phyloP scores from a whole-genome alignment of 1,140 invertebrate species.

The Drosophila bifasciata region DNA sequence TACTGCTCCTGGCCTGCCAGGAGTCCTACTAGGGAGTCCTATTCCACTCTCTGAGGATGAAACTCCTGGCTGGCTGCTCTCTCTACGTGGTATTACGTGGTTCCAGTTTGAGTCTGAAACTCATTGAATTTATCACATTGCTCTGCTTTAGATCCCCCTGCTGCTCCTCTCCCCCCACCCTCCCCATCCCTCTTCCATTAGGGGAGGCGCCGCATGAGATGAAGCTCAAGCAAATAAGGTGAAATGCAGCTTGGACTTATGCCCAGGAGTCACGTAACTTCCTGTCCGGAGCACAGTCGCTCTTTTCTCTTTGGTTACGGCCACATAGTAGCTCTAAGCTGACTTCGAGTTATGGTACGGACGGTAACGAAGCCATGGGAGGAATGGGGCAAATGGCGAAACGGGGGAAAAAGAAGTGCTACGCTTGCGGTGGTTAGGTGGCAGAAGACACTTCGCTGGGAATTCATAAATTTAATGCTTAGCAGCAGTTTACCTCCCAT shows the following conservation, averaged over 20 bases:
- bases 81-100: conserved; percentile 6
- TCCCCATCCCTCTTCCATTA: too few species aligned
- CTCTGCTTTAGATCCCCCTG: background rate
- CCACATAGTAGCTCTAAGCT: conserved; percentile 33
- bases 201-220: conserved; percentile 1
- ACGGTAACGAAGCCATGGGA: background rate
- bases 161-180: too few species aligned
- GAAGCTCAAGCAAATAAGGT: conserved; percentile 53
- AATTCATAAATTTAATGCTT: conserved; percentile 81
- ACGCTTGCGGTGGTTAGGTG: too few species aligned
- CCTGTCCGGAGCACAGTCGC: conserved; percentile 49
- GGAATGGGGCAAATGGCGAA: too few species aligned
- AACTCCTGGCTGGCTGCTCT: too few species aligned
- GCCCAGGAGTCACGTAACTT: conserved; percentile 80
- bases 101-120: too few species aligned
- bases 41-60: too few species aligned
- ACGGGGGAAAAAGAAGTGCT: background rate
- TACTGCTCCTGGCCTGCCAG: too few species aligned
- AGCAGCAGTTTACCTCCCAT: conserved; percentile 46
- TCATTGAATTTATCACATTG: conserved; percentile 33
- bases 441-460: conserved; percentile 51
- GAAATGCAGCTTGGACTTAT: conserved; percentile 65
- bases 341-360: conserved; percentile 38
- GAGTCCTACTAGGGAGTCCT: too few species aligned
- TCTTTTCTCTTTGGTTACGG: conserved; percentile 28